phyloP scores from a whole-genome alignment of 1,140 invertebrate genomes.

The Drosophila hydei region DNA sequence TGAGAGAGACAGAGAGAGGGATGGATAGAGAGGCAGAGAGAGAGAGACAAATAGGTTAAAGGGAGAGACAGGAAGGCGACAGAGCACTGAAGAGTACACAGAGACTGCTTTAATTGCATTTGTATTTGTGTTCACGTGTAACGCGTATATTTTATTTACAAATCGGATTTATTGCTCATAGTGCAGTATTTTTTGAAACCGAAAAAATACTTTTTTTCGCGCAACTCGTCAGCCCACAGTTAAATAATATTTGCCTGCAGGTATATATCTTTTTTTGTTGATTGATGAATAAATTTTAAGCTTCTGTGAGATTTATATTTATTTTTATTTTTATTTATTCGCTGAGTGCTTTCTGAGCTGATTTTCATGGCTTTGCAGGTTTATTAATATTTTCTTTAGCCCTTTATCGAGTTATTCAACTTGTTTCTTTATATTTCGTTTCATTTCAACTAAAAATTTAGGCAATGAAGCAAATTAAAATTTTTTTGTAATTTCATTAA shows the following conservation, averaged over 20 bases:
- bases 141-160: slow-evolving; percentile 16
- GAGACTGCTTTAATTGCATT: slow-evolving; percentile 9
- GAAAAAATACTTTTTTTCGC: not conserved
- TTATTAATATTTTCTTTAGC: not conserved
- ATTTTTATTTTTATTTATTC: not conserved
- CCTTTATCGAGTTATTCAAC: not conserved
- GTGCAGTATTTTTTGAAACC: slow-evolving; percentile 11
- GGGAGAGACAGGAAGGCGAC: not conserved
- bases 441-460: too few species aligned
- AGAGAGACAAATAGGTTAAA: slow-evolving; percentile 3
- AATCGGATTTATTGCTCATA: slow-evolving; percentile 1
- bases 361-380: not conserved
- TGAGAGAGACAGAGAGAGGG: not conserved
- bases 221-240: not conserved
- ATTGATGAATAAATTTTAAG: not conserved
- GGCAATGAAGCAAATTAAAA: too few species aligned
- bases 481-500: too few species aligned
- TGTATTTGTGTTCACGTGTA: slow-evolving; percentile 9
- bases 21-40: not conserved
- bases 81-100: not conserved
- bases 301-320: not conserved
- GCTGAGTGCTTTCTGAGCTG: not conserved
- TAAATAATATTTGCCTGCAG: slow-evolving; percentile 2
- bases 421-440: not conserved
- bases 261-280: not conserved